phyloP scores from a whole-genome alignment of 2,888 invertebrate species.

The Isotomurus palustris region DNA sequence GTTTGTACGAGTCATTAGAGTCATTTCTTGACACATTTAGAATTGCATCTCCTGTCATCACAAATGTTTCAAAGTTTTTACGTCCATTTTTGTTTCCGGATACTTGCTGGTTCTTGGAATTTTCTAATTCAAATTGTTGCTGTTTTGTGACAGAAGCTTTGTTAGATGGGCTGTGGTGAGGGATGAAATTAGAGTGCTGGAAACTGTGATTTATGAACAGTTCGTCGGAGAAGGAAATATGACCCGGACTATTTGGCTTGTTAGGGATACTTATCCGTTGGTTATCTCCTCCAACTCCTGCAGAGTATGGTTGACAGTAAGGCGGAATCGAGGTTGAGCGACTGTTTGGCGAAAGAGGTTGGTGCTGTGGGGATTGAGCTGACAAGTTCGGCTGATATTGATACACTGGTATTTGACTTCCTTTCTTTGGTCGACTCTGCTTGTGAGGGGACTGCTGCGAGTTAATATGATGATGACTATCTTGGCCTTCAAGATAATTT shows the following conservation, averaged over 20 bases:
- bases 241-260: conserved; percentile 25
- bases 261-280: conserved; percentile 14
- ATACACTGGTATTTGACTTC: conserved; percentile 40
- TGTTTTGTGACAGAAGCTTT: background rate
- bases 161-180: conserved; percentile 7
- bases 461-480: conserved; percentile 21
- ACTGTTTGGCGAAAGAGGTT: conserved; percentile 20
- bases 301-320: conserved; percentile 22
- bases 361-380: background rate
- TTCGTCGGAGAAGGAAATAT: conserved; percentile 44
- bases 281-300: conserved; percentile 15
- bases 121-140: background rate
- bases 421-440: conserved; percentile 23
- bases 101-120: background rate
- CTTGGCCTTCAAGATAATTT: conserved; percentile 36
- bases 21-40: conserved; percentile 72
- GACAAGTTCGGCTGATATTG: conserved; percentile 28
- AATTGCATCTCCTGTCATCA: conserved; percentile 97
- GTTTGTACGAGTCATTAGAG: conserved; percentile 39
- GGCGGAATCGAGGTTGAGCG: conserved; percentile 27
- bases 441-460: conserved; percentile 28
- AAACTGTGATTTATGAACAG: conserved; percentile 45
- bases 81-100: conserved; percentile 35
- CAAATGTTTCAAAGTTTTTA: conserved; percentile 75
- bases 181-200: conserved; percentile 11